phyloP scores from a whole-genome alignment of 2,888 invertebrate genomes.

The Tromatobia lineatoria region DNA sequence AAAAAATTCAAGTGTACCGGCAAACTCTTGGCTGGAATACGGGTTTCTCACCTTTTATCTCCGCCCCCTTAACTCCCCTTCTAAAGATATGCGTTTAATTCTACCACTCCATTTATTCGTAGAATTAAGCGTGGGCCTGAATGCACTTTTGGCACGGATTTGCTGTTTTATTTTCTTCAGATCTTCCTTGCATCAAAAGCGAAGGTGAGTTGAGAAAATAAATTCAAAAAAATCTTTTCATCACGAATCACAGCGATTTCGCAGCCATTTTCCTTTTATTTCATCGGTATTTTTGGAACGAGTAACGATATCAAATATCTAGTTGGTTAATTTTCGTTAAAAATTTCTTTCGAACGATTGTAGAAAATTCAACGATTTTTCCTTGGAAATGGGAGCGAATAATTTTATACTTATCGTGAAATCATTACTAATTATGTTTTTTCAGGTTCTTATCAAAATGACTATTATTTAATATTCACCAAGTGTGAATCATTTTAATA shows the following conservation, averaged over 20 bases:
- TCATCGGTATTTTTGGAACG: too few relatives aligned
- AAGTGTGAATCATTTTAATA: too few relatives aligned
- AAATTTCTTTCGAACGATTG: too few relatives aligned
- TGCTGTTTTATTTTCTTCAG: neutral
- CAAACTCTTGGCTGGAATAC: constrained; percentile 5
- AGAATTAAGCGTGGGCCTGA: neutral
- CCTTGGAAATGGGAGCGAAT: too few relatives aligned
- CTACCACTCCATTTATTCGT: neutral
- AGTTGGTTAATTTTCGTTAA: too few relatives aligned
- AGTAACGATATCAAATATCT: too few relatives aligned
- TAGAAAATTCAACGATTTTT: too few relatives aligned
- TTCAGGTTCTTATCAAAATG: too few relatives aligned
- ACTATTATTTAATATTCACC: too few relatives aligned
- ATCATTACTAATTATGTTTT: too few relatives aligned
- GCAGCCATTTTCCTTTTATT: too few relatives aligned
- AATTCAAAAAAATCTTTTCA: neutral
- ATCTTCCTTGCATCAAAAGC: neutral
- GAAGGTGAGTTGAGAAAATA: neutral
- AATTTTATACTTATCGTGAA: too few relatives aligned
- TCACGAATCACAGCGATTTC: neutral
- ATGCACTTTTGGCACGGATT: neutral
- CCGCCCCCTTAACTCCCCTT: neutral
- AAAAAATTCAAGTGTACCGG: constrained; percentile 24
- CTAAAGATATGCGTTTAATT: constrained; percentile 5
- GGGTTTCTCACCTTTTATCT: constrained; percentile 22